Conservation (phyloP, 2,797 vertebrate species). For the Borostomias antarcticus region DNA sequence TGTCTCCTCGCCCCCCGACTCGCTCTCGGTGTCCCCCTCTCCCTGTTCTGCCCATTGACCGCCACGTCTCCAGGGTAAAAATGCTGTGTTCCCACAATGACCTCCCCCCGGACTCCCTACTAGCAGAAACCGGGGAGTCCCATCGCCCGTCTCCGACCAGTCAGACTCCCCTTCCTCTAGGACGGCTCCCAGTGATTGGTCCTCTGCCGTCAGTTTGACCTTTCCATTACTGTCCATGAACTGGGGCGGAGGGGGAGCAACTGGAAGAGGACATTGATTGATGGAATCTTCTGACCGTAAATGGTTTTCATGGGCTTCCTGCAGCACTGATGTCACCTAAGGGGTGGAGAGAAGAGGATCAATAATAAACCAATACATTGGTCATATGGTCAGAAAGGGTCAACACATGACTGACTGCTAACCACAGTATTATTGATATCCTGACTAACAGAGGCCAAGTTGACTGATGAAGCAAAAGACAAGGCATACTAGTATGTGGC, state of each 20-base stretch:
- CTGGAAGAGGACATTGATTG: slow-evolving; percentile 54
- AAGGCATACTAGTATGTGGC: not conserved
- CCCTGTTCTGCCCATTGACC: slow-evolving; percentile 36
- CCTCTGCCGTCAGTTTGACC: slow-evolving; percentile 53
- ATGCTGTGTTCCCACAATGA: slow-evolving; percentile 32
- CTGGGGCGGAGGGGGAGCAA: slow-evolving; percentile 70
- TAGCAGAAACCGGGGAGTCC: slow-evolving; percentile 58
- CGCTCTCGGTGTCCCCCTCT: slow-evolving; percentile 66
- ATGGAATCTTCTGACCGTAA: slow-evolving; percentile 60
- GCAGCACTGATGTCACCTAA: slow-evolving; percentile 63
- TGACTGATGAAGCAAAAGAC: not conserved
- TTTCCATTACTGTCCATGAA: slow-evolving; percentile 73
- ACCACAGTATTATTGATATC: not conserved
- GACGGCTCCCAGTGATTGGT: slow-evolving; percentile 69
- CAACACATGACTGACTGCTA: slow-evolving; percentile 7
- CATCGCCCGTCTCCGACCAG: slow-evolving; percentile 78
- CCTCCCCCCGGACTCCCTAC: slow-evolving; percentile 50
- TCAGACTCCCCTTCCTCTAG: slow-evolving; percentile 80
- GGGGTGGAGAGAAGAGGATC: slow-evolving; percentile 5
- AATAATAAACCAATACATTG: slow-evolving; percentile 24
- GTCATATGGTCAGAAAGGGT: slow-evolving; percentile 6
- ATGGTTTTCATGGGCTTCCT: slow-evolving; percentile 55
- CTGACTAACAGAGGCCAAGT: not conserved
- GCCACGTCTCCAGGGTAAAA: slow-evolving; percentile 57
- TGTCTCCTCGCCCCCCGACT: slow-evolving; percentile 66